Base-by-base conservation (phyloP, 2,797 vertebrate genomes). In the Thripadectes ignobilis region DNA sequence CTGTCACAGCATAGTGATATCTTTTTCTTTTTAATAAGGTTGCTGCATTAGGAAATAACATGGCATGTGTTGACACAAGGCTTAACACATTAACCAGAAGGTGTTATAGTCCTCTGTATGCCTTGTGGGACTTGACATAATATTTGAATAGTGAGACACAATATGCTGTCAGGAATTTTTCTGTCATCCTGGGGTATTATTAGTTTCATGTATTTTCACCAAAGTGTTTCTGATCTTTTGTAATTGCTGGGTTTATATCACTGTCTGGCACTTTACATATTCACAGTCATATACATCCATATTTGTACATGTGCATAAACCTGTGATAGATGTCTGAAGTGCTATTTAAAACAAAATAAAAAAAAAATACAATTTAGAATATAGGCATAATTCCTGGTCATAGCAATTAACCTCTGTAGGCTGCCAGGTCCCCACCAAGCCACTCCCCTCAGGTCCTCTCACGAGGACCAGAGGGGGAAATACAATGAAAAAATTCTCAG, bases 41-140 rank as follows among this genome's bases (percentile, higher is more conserved):
- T 26, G 36, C 48, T 80, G 24, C 7, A 12, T 87, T 90, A 79
- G 22, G 77, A 93, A 93, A 92, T 74, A 81, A 32, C 21, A 58
- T n/a, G 27, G 8, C 20, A 7, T 73, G 54, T 80, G 65, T 88
- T 85, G 78, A 89, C 89, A 88, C 10, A 78, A 93, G 72, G 43
- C 79, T 93, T 93, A 71, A 92, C 87, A 77, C 30, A 52, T 92
- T 88, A 94, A 92, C 34, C 67, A 77, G 67, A 29, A 95, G 32
- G 12, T 89, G 41, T 57, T 80, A 38, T 19, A 62, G 26, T 75
- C 45, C 45, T 76, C 34, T 83, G 19, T 34, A 34, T 13, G 23
- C 21, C 36, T 57, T 48, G 51, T 61, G 66, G 77, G 73, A 83
- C 77, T 77, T 92, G 76, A 82, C 69, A 71, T 67, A 89, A n/a